Evolutionary conservation across 2,888 invertebrate species (phyloP).

Genomic region (Napeogenes inachia): DNA sequence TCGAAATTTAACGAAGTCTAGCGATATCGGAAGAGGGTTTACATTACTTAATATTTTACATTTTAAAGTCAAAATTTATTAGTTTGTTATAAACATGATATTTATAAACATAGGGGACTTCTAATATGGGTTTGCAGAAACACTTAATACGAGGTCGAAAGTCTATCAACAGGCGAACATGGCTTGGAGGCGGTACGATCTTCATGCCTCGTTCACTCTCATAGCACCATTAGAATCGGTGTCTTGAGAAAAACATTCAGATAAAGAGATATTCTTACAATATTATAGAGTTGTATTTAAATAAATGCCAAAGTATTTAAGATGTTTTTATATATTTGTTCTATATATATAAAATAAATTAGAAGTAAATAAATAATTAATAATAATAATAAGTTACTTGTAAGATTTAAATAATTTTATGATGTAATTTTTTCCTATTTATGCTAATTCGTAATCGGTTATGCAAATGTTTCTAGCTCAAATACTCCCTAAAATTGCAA

Average conservation of each 20-base stretch:
- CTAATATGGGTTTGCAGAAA: slow-evolving; percentile 43
- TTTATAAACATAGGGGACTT: slow-evolving; percentile 31
- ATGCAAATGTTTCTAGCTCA: no score
- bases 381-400: no score
- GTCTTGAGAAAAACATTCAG: slow-evolving; percentile 20
- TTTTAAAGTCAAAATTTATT: slow-evolving; percentile 3
- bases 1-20: no score
- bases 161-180: slow-evolving; percentile 67
- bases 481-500: no score
- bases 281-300: slow-evolving; percentile 6
- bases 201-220: slow-evolving; percentile 36
- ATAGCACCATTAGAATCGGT: slow-evolving; percentile 23
- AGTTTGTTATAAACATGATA: slow-evolving; percentile 16
- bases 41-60: not conserved
- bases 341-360: no score
- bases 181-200: slow-evolving; percentile 48
- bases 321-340: no score
- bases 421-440: no score
- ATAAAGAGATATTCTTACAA: no score
- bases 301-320: not conserved
- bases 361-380: no score
- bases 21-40: no score
- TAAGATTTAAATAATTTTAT: no score
- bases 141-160: slow-evolving; percentile 65
- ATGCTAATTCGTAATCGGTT: no score